Conservation (phyloP, 1,140 invertebrate species). For the Spodoptera frugiperda region DNA sequence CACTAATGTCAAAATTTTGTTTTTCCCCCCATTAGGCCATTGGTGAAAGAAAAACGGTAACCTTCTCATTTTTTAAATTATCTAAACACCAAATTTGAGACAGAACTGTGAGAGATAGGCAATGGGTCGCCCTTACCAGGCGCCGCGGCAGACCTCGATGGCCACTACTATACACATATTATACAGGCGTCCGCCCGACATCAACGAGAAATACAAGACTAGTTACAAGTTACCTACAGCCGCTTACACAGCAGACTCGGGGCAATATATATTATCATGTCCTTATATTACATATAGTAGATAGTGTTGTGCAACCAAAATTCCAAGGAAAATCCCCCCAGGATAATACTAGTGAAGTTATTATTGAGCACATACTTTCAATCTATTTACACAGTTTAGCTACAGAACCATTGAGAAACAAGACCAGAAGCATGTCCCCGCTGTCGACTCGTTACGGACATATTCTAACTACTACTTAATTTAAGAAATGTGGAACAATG, state of each 20-base stretch:
- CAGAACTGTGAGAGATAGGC: not conserved
- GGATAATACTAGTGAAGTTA: constrained; percentile 8
- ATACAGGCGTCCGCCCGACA: not conserved
- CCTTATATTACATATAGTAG: too few species aligned
- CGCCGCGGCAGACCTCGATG: not conserved
- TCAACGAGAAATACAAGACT: constrained; percentile 10
- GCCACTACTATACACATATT: not conserved
- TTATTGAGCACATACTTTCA: constrained; percentile 21
- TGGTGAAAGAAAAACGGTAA: too few species aligned
- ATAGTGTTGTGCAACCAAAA: constrained; percentile 24
- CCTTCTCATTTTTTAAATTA: too few species aligned
- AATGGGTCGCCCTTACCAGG: not conserved
- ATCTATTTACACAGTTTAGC: constrained; percentile 8
- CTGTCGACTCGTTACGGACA: constrained; percentile 2
- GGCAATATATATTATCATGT: not conserved
- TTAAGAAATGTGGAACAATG: not conserved
- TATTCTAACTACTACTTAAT: not conserved
- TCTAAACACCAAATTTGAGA: constrained; percentile 3
- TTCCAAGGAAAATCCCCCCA: constrained; percentile 5
- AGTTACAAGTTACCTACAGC: not conserved
- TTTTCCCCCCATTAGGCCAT: too few species aligned
- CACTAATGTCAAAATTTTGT: too few species aligned
- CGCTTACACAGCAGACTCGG: constrained; percentile 17
- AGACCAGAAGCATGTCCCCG: constrained; percentile 5
- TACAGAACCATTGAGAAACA: not conserved